These are phyloP conservation scores for Zalophus californianus DNA, from an alignment of 2,797 vertebrate genomes.

Conservation along the genomic window DNA sequence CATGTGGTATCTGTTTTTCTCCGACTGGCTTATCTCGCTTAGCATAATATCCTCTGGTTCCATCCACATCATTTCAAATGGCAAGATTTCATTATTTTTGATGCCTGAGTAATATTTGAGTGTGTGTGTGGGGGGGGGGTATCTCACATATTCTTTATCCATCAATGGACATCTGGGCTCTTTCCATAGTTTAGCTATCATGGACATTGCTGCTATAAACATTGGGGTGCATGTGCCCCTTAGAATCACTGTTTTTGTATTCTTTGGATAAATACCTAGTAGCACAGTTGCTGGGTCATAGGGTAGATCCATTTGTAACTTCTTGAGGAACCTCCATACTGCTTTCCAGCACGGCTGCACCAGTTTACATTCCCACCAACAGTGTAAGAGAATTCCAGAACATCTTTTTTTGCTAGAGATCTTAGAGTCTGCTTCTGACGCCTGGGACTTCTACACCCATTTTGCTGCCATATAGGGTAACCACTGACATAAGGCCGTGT, in stretches of 20 bases:
- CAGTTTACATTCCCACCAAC: background rate
- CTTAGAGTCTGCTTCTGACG: background rate
- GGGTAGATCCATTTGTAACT: background rate
- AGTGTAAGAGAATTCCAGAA: background rate
- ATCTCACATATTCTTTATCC: background rate
- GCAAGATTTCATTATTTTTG: no score
- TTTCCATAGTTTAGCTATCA: background rate
- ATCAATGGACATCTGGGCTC: background rate
- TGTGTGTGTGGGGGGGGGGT: background rate
- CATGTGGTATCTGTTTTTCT: background rate
- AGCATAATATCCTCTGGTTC: background rate
- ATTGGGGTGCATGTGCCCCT: background rate
- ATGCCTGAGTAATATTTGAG: no score
- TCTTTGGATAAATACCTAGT: background rate
- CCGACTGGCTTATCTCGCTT: background rate
- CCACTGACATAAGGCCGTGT: background rate
- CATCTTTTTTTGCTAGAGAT: background rate
- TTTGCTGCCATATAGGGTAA: background rate
- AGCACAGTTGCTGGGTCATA: background rate
- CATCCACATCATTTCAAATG: no score
- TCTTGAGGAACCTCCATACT: background rate
- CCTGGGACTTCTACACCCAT: background rate
- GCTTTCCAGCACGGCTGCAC: background rate
- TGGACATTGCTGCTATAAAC: background rate
- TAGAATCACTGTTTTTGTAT: background rate